phyloP scores from a whole-genome alignment of 1,140 invertebrate genomes.

The Zaprionus ghesquierei region DNA sequence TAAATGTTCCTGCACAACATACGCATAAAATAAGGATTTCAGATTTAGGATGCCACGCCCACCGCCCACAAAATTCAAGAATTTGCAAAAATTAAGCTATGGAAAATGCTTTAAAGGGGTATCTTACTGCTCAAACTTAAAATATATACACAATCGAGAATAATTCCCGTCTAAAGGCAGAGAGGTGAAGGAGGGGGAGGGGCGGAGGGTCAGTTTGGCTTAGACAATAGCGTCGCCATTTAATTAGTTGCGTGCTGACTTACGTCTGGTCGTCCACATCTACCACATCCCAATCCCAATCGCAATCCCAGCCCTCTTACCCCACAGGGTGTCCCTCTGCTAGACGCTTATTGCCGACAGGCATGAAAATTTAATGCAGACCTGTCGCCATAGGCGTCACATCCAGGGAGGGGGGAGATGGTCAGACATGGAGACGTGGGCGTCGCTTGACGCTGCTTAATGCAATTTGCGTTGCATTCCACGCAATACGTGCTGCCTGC shows the following conservation, averaged over 20 bases:
- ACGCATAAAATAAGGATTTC: no score
- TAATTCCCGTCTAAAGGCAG: no score
- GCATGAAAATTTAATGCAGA: constrained; percentile 44
- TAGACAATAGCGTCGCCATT: constrained; percentile 27
- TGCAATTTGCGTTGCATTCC: constrained; percentile 39
- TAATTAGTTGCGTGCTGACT: constrained; percentile 44
- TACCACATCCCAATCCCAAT: neutral
- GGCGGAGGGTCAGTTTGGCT: neutral
- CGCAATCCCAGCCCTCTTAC: no score
- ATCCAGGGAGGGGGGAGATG: neutral
- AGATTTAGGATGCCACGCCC: no score
- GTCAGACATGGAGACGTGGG: neutral
- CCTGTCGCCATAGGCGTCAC: constrained; percentile 15
- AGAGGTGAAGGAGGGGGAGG: no score
- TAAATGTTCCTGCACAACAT: no score
- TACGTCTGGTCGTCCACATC: neutral
- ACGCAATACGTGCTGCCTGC: neutral
- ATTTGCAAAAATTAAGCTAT: no score
- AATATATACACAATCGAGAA: no score
- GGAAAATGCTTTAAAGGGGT: no score
- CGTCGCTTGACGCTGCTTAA: constrained; percentile 15
- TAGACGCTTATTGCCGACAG: constrained; percentile 18
- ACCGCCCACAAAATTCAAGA: no score
- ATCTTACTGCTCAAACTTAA: no score
- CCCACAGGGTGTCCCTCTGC: neutral